Evolutionary conservation across 2,113 vertebrate genomes (phyloP).

Genomic region (Anolis sagrei): DNA sequence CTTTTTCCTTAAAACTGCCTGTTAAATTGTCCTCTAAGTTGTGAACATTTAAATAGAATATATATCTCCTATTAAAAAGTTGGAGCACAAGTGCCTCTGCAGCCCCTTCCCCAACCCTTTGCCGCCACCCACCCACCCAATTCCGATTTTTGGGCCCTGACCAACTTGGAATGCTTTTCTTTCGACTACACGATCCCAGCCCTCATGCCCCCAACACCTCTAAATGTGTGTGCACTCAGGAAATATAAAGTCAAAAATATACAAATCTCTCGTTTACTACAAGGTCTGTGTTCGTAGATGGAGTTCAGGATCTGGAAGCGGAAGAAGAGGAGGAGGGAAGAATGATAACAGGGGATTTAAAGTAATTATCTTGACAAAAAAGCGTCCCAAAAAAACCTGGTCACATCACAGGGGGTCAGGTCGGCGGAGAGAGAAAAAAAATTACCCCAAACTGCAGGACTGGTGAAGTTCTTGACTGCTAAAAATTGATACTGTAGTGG

Average conservation of each 20-base stretch:
- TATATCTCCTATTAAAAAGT: constrained; percentile 86
- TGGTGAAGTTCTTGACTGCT: constrained; percentile 81
- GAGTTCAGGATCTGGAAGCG: background rate
- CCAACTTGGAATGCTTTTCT: constrained; percentile 82
- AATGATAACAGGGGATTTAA: constrained; percentile 82
- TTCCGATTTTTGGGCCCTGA: constrained; percentile 77
- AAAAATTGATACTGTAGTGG: constrained; percentile 85
- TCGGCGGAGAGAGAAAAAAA: background rate
- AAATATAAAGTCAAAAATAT: constrained; percentile 87
- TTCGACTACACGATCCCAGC: constrained; percentile 68
- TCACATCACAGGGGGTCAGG: constrained; percentile 70
- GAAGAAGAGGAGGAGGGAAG: constrained; percentile 41
- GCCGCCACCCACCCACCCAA: constrained; percentile 58
- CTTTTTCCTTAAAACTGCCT: constrained; percentile 71
- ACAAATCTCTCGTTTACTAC: constrained; percentile 82
- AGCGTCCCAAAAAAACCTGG: constrained; percentile 77
- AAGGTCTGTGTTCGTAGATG: constrained; percentile 81
- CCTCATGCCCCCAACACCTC: constrained; percentile 74
- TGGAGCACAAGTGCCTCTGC: constrained; percentile 81
- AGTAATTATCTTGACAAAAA: constrained; percentile 75
- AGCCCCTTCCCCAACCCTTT: constrained; percentile 26
- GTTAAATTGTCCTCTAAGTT: constrained; percentile 82
- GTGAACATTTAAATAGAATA: constrained; percentile 86
- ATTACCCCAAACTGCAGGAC: constrained; percentile 74
- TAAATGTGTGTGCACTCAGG: constrained; percentile 78